Percentiles rank a stretch among this genome's conserved stretches.
phyloP scores from a whole-genome alignment of 2,888 invertebrate species.

The Drosophila melanosoma region DNA sequence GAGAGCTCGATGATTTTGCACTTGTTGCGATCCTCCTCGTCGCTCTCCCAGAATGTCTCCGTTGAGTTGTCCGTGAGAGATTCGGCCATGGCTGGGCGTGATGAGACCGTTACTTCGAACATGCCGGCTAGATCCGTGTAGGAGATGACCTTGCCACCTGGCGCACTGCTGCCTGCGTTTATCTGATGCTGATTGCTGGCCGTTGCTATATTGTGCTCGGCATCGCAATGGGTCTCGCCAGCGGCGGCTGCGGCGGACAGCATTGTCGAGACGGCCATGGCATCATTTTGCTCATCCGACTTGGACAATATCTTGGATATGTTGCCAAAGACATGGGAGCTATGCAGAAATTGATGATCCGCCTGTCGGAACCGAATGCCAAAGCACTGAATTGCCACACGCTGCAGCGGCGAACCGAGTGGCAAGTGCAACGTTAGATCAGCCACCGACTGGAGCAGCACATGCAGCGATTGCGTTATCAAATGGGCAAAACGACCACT shows the following conservation, averaged over 20 bases:
- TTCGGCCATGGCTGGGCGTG: conserved; percentile 96
- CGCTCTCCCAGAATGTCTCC: conserved; percentile 99
- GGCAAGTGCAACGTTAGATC: conserved; percentile 95
- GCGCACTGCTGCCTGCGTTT: conserved; percentile 20
- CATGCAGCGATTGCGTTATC: conserved; percentile 92
- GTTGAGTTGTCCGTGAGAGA: conserved; percentile 97
- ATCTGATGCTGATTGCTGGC: conserved; percentile 25
- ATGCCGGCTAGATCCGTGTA: conserved; percentile 84
- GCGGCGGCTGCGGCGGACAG: conserved; percentile 57
- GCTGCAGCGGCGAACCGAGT: conserved; percentile 93
- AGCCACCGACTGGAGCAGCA: conserved; percentile 95
- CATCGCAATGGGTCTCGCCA: conserved; percentile 74
- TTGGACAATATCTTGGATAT: conserved; percentile 97
- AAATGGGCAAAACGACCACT: conserved; percentile 90
- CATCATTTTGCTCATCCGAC: conserved; percentile 91
- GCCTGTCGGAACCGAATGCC: conserved; percentile 94
- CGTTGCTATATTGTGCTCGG: conserved; percentile 76
- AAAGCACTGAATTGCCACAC: conserved; percentile 97
- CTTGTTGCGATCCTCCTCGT: conserved; percentile 97
- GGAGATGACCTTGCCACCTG: conserved; percentile 78
- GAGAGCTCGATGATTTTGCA: conserved; percentile 93
- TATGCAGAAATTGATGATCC: conserved; percentile 96
- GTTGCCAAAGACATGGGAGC: conserved; percentile 96
- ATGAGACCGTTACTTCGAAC: conserved; percentile 90
- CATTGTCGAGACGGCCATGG: conserved; percentile 83